phyloP scores from a whole-genome alignment of 2,797 vertebrate species.

The Selene dorsalis region DNA sequence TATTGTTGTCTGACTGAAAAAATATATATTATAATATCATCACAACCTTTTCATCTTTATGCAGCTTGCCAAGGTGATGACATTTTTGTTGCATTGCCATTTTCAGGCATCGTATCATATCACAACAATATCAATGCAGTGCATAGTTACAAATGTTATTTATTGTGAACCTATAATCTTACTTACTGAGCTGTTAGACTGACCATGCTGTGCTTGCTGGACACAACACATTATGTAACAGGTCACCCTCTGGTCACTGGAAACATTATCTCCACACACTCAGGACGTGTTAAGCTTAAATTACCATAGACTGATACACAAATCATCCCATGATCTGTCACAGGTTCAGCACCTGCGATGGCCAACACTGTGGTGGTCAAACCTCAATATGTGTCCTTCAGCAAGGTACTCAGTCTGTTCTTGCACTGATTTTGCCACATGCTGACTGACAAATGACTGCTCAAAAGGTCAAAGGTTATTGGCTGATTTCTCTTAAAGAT shows the following conservation, averaged over 20 bases:
- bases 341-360: slow-evolving; percentile 2
- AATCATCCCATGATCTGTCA: slow-evolving; percentile 21
- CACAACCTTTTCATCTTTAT: background rate
- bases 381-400: background rate
- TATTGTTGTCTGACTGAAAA: background rate
- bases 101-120: background rate
- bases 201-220: slow-evolving; percentile 3
- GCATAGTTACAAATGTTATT: background rate
- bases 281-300: slow-evolving; percentile 29
- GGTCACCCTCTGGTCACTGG: slow-evolving; percentile 56
- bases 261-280: slow-evolving; percentile 64
- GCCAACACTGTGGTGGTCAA: slow-evolving; percentile 1
- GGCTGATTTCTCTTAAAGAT: background rate
- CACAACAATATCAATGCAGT: background rate
- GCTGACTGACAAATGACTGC: background rate
- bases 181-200: background rate
- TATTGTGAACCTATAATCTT: background rate
- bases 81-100: background rate
- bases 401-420: background rate
- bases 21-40: background rate
- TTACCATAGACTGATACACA: slow-evolving; percentile 19
- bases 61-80: background rate
- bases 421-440: no score
- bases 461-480: background rate
- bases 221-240: slow-evolving; percentile 60